Evolutionary conservation across 1,140 invertebrate genomes (phyloP).

Genomic region (Polyergus mexicanus): DNA sequence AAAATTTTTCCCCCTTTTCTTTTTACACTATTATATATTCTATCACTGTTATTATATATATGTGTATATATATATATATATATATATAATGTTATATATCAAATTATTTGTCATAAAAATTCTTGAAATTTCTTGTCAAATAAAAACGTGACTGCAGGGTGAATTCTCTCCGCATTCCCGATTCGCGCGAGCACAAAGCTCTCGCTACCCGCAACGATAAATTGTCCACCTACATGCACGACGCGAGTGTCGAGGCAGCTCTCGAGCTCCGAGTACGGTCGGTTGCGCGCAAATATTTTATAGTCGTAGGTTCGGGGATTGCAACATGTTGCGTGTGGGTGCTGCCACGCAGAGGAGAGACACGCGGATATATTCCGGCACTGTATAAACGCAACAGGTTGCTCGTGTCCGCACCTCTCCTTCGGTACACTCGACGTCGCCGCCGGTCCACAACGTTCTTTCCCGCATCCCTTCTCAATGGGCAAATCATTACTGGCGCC

Average conservation of each 20-base stretch:
- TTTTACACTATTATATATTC: background rate
- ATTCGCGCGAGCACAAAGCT: slow-evolving; percentile 25
- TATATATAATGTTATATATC: background rate
- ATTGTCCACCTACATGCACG: slow-evolving; percentile 32
- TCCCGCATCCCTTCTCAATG: slow-evolving; percentile 36
- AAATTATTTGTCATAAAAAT: background rate
- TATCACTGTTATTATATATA: background rate
- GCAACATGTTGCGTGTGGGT: slow-evolving; percentile 67
- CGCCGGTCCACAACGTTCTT: slow-evolving; percentile 49
- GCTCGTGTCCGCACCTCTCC: slow-evolving; percentile 66
- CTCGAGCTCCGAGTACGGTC: slow-evolving; percentile 33
- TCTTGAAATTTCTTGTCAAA: background rate
- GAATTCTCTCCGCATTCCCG: slow-evolving; percentile 9
- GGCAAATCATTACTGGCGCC: slow-evolving; percentile 24
- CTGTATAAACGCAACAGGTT: slow-evolving; percentile 67
- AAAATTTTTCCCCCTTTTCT: too few species aligned
- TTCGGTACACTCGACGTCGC: slow-evolving; percentile 27
- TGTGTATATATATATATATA: too few species aligned
- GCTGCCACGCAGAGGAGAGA: slow-evolving; percentile 48
- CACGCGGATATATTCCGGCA: slow-evolving; percentile 58
- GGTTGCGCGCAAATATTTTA: slow-evolving; percentile 52
- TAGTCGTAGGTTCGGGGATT: slow-evolving; percentile 22
- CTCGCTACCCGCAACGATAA: slow-evolving; percentile 35
- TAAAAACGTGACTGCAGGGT: background rate
- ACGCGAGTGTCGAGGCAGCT: background rate